These are phyloP conservation scores for Halisarca cf. caerulea DNA, from an alignment of 37 sponge, comb jelly and placozoan species.

Conservation along the genomic window DNA sequence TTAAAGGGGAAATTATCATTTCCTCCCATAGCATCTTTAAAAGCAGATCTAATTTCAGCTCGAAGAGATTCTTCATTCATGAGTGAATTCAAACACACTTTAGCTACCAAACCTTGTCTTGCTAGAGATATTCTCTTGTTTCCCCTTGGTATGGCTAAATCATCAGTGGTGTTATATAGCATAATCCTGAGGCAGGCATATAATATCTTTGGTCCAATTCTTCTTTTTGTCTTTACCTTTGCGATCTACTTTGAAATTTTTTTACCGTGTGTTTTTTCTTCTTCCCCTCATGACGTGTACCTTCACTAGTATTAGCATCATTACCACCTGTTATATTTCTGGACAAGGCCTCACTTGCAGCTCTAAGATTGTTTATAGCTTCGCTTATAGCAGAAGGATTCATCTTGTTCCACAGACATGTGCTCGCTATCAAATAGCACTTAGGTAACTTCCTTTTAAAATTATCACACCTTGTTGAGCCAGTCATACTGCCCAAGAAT, in stretches of 20 bases:
- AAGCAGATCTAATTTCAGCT: conserved; percentile 4
- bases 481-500: neutral
- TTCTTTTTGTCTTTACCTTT: conserved; percentile 5
- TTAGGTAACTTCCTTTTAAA: too few species aligned
- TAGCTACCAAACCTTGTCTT: conserved; percentile 14
- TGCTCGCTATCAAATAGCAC: neutral
- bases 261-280: neutral
- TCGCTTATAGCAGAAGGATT: neutral
- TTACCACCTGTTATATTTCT: neutral
- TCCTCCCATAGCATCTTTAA: conserved; percentile 15
- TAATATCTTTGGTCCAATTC: conserved; percentile 20
- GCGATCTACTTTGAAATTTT: too few species aligned
- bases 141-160: conserved; percentile 5
- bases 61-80: neutral
- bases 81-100: neutral
- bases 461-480: too few species aligned
- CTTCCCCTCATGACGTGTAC: neutral
- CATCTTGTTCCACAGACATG: conserved; percentile 24
- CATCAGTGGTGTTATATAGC: neutral
- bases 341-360: conserved; percentile 13
- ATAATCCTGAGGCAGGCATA: neutral
- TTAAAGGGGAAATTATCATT: neutral
- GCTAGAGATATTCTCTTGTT: neutral
- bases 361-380: conserved; percentile 3
- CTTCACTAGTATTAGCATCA: neutral